Evolutionary conservation across 2,888 invertebrate genomes (phyloP).

Genomic region (Graphium colonna): DNA sequence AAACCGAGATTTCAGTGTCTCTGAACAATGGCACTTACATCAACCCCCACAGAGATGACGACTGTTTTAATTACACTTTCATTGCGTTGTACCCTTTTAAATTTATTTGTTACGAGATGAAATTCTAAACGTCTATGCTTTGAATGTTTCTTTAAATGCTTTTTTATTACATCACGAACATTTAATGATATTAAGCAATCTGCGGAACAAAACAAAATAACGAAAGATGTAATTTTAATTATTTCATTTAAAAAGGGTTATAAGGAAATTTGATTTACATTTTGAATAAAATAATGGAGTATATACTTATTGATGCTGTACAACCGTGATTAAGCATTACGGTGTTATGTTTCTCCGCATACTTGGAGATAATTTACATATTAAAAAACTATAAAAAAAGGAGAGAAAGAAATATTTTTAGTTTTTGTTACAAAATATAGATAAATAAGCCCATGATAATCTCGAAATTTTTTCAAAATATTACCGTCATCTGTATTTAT

Average conservation of each 20-base stretch:
- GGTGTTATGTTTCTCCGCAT: too few relatives aligned
- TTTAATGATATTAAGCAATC: slow-evolving; percentile 19
- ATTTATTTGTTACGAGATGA: slow-evolving; percentile 33
- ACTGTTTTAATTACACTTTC: slow-evolving; percentile 33
- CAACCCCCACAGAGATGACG: slow-evolving; percentile 28
- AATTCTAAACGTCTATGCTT: slow-evolving; percentile 24
- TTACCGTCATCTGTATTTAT: too few relatives aligned
- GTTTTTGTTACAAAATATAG: background rate
- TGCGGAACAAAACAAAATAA: slow-evolving; percentile 7
- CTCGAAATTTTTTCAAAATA: too few relatives aligned
- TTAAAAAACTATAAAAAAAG: background rate
- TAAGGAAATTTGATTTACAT: background rate
- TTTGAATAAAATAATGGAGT: background rate
- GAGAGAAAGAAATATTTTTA: background rate
- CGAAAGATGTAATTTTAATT: slow-evolving; percentile 6
- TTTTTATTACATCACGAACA: slow-evolving; percentile 19
- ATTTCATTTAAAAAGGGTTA: background rate
- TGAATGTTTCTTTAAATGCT: slow-evolving; percentile 24
- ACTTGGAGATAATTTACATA: too few relatives aligned
- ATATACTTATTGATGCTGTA: too few relatives aligned
- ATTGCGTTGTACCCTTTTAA: slow-evolving; percentile 32
- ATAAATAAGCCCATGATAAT: too few relatives aligned
- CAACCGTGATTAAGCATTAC: too few relatives aligned
- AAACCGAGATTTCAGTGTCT: slow-evolving; percentile 19
- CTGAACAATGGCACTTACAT: slow-evolving; percentile 25